Base-by-base conservation (phyloP, 1,140 invertebrate genomes). In the Trichomalopsis sarcophagae region DNA sequence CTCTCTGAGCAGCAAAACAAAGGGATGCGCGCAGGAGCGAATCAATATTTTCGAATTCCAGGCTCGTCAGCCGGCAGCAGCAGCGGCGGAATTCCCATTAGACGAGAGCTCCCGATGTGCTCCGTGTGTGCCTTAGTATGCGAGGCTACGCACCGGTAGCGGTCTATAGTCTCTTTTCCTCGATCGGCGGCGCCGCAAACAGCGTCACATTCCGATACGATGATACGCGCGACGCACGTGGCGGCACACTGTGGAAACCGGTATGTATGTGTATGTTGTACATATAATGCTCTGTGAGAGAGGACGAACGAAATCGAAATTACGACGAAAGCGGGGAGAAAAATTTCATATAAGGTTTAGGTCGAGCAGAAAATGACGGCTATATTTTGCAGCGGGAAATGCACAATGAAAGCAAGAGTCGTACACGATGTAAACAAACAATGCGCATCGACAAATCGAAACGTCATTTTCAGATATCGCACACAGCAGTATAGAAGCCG, bases 11-110 rank as follows among this genome's bases (percentile, higher is more conserved):
- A 73, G 33, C 69, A 73, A 73, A 76, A 44, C 40, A 36, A 76
- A 44, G 21, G 74, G 36, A 76, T n/a, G 74, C n/a, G 27, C 21
- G 76, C 47, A 33, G 77, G 17, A 55, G 14, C 50, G n/a, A 77
- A 69, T 81, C 71, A 44, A 85, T 85, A 81, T 85, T 85, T 81
- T 81, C 47, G 36, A 76, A 85, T 85, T 84, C 84, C 84, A 23
- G 44, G 68, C 66, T 69, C 73, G 84, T 80, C 66, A 79, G 66
- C 17, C 73, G 50, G 27, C 14, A 17, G 23, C 27, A 27, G 27
- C 27, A 27, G 27, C 27, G 27, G 11, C 30, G 84, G 84, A 81
- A 85, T 85, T 81, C 73, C 79, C 84, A 85, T 85, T 85, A 85
- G 55, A 69, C 33, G 76, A 55, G 47, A 55, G 47, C 33, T 9